phyloP scores from a whole-genome alignment of 2,113 vertebrate genomes.

The Cyanoderma ruficeps region DNA sequence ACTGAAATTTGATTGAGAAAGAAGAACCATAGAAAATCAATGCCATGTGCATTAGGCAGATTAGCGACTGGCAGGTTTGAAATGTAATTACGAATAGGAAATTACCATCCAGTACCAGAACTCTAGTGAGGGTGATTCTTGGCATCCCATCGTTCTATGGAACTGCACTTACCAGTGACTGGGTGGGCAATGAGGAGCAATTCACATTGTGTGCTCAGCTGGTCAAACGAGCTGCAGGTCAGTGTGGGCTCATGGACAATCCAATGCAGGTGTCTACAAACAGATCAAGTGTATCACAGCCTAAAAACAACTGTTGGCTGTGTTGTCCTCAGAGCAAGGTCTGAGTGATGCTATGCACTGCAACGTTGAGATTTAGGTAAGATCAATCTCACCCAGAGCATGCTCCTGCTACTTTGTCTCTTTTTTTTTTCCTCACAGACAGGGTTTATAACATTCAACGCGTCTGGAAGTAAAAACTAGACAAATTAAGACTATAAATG shows the following conservation, averaged over 20 bases:
- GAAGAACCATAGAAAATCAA: neutral
- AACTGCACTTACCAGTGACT: neutral
- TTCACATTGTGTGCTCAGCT: fast-evolving
- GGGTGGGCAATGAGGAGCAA: neutral
- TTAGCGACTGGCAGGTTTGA: neutral
- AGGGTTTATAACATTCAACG: neutral
- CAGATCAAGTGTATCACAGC: neutral
- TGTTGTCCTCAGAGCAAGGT: neutral
- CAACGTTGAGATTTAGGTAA: neutral
- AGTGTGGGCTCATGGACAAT: neutral
- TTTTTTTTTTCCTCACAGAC: neutral
- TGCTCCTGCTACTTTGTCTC: neutral
- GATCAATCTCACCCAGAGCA: neutral
- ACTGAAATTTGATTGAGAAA: neutral
- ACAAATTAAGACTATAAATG: neutral
- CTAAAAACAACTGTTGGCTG: neutral
- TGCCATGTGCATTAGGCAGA: neutral
- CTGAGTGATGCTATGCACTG: neutral
- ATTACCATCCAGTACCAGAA: neutral
- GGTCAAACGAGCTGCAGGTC: neutral
- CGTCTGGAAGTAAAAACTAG: neutral
- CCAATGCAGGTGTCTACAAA: neutral
- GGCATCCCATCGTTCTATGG: neutral
- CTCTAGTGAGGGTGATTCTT: neutral
- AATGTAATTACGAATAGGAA: neutral